phyloP scores from a whole-genome alignment of 2,797 vertebrate species.

The Schizothorax lantsangensis region DNA sequence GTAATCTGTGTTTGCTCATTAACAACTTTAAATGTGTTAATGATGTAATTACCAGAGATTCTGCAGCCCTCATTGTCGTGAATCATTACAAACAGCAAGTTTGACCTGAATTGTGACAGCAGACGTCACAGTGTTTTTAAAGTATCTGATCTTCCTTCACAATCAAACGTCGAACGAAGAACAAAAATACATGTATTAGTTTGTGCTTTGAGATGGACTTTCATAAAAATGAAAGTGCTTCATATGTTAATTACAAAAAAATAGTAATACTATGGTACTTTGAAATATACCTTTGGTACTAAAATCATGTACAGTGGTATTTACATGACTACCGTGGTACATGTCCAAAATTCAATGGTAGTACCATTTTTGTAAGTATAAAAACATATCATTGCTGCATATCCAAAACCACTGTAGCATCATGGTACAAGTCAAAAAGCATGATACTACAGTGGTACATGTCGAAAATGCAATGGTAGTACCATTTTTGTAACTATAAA shows the following conservation, averaged over 20 bases:
- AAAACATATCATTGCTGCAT: neutral
- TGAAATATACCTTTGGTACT: neutral
- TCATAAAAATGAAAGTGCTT: neutral
- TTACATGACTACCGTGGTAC: neutral
- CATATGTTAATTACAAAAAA: neutral
- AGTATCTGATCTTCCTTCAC: neutral
- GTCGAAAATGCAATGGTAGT: neutral
- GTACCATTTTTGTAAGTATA: neutral
- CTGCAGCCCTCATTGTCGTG: neutral
- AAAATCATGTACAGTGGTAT: neutral
- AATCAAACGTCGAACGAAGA: neutral
- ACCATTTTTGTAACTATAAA: neutral
- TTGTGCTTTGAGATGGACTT: neutral
- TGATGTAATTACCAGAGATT: slow-evolving; percentile 21
- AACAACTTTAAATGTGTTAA: neutral
- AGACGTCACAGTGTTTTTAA: neutral
- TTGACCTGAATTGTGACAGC: neutral
- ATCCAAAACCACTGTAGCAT: neutral
- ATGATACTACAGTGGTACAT: neutral
- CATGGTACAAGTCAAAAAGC: neutral
- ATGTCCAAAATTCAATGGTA: neutral
- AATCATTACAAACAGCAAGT: neutral
- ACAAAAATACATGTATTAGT: neutral
- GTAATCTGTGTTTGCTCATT: neutral
- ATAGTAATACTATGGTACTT: neutral